Conservation (phyloP, 2,113 vertebrate genomes). For the Tetrao urogallus region DNA sequence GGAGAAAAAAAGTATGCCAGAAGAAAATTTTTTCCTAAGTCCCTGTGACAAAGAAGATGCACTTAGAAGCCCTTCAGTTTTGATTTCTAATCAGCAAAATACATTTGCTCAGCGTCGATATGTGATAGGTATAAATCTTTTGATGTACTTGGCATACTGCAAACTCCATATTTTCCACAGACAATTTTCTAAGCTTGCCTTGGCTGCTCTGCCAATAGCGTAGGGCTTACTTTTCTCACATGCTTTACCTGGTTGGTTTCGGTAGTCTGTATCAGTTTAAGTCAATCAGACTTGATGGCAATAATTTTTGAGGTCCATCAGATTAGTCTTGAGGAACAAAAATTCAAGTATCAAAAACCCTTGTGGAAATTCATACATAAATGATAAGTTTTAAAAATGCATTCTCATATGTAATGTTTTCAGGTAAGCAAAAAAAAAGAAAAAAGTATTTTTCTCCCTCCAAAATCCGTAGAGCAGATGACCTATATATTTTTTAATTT, state of each 20-base stretch:
- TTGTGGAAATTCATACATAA: not conserved
- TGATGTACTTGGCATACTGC: not conserved
- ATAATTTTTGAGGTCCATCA: not conserved
- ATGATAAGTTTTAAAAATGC: not conserved
- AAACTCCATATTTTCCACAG: not conserved
- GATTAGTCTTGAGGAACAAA: not conserved
- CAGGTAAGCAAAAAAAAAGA: not conserved
- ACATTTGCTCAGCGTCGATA: not conserved
- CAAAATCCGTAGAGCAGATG: slow-evolving; percentile 16
- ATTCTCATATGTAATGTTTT: not conserved
- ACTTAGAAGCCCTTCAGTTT: slow-evolving; percentile 13
- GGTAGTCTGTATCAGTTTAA: not conserved
- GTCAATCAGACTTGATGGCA: not conserved
- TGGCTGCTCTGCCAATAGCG: not conserved
- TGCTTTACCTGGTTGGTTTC: not conserved
- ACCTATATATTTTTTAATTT: not conserved
- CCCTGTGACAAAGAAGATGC: slow-evolving; percentile 6
- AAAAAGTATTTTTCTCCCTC: not conserved
- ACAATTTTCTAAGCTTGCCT: not conserved
- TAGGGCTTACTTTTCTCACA: not conserved
- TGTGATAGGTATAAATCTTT: not conserved
- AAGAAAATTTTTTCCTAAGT: not conserved
- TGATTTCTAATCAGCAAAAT: slow-evolving; percentile 3
- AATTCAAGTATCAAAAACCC: not conserved
- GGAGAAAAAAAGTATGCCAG: slow-evolving; percentile 51